These are phyloP conservation scores for Drosophila neocordata DNA, from an alignment of 1,140 invertebrate species.

Conservation along the genomic window DNA sequence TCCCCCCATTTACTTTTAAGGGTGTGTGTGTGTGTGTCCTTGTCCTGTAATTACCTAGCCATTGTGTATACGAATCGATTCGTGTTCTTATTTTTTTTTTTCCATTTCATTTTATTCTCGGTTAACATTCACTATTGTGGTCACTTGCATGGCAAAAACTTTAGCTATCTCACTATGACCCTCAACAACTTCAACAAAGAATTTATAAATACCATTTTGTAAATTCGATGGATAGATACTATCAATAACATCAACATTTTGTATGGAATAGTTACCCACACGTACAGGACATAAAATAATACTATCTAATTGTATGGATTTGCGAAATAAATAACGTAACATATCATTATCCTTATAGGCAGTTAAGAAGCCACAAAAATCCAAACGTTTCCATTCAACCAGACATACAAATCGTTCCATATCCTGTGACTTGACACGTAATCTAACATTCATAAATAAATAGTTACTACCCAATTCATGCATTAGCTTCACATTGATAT, in stretches of 20 bases:
- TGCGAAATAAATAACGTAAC: constrained; percentile 38
- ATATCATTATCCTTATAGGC: constrained; percentile 25
- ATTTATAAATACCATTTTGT: constrained; percentile 56
- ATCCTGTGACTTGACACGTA: constrained; percentile 10
- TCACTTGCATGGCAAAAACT: constrained; percentile 66
- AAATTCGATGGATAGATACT: constrained; percentile 41
- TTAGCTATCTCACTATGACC: constrained; percentile 56
- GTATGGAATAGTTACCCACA: constrained; percentile 48
- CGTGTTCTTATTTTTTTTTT: too few species aligned
- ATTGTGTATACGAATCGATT: constrained; percentile 33
- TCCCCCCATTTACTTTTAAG: not conserved
- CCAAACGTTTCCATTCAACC: constrained; percentile 36
- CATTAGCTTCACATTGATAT: constrained; percentile 29
- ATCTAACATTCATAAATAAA: constrained; percentile 51
- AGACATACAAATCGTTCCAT: constrained; percentile 18
- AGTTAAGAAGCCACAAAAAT: constrained; percentile 53
- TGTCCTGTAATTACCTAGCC: constrained; percentile 60
- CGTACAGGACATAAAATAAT: constrained; percentile 44
- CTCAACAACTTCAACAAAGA: constrained; percentile 58
- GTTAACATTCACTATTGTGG: constrained; percentile 25
- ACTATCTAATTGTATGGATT: constrained; percentile 32
- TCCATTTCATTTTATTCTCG: constrained; percentile 16
- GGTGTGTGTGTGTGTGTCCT: constrained; percentile 23
- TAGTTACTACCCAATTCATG: constrained; percentile 60
- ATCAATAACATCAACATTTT: constrained; percentile 24